Base-by-base conservation (phyloP, 2,888 invertebrate species). In the Prenolepis imparis region DNA sequence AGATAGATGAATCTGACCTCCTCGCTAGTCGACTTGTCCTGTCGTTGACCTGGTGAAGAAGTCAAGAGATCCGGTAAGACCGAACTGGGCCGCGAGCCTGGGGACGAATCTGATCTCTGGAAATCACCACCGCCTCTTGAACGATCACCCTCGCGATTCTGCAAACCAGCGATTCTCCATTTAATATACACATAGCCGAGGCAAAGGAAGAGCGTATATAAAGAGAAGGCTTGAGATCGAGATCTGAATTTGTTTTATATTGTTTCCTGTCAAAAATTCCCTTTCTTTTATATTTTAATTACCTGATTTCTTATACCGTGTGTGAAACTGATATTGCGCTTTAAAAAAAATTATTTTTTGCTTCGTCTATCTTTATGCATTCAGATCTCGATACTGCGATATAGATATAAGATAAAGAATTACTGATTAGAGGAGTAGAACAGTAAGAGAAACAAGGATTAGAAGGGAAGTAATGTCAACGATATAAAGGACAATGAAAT, bases 11-110 rank as follows among this genome's bases (percentile, higher is more conserved):
- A 84, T 90, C 95, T 96, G 96, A 99, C 99, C 98, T 99, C 99
- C 95, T 99, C 99, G 94, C 98, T 98, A 92, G 98, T 98, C 90
- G 98, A 97, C 95, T 98, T 98, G 96, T 99, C 99, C 94, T 97
- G 98, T 77, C 98, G 96, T 91, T 98, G 97, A 90, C 97, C 97
- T 84, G 98, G 98, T 52, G 98, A 98, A 90, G 98, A 98, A 94
- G 98, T 99, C 90, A 99, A 96, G 91, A 99, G 96, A 96, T 99
- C 99, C 78, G 99, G 99, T 91, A 99, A 96, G 82, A 99, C 99
- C 80, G 98, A 98, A 95, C 98, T 98, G 88, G 98, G 98, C 89
- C 98, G 96, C 41, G 98, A 95, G 84, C 96, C 96, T 28, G 95
- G 95, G 15, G 95, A 95, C 52, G 95, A 95, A 87, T 95, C 95